These are phyloP conservation scores for Prunella strophiata DNA, from an alignment of 2,797 vertebrate species.

Conservation along the genomic window DNA sequence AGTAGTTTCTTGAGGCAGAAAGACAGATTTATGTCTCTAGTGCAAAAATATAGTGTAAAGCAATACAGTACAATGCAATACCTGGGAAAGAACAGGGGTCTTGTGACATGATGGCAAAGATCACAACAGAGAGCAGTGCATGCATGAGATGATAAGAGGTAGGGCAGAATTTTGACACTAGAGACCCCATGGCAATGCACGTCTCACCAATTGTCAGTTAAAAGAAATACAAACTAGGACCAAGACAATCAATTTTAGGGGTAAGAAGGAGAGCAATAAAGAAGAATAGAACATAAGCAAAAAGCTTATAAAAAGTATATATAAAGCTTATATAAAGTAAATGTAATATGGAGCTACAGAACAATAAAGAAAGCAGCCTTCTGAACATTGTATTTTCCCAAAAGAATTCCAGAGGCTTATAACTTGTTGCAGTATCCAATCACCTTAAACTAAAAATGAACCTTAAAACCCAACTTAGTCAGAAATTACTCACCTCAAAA, in stretches of 20 bases:
- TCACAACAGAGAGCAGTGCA: background rate
- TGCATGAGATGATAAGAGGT: background rate
- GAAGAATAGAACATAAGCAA: background rate
- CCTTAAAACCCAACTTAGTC: background rate
- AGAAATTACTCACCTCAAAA: background rate
- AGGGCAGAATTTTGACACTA: background rate
- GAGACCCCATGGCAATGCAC: background rate
- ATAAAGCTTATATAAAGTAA: background rate
- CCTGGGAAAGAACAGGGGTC: background rate
- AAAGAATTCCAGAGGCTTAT: background rate
- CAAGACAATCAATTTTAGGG: background rate
- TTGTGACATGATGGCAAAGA: background rate
- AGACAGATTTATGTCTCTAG: background rate
- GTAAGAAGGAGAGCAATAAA: background rate
- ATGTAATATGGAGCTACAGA: background rate
- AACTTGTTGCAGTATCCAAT: background rate
- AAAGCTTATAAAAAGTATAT: background rate
- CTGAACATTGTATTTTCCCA: background rate
- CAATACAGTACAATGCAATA: background rate
- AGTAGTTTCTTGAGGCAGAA: background rate
- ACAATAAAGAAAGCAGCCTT: background rate
- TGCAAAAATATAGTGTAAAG: background rate
- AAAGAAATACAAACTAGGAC: background rate
- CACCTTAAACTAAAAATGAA: background rate
- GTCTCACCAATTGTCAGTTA: background rate